These are phyloP conservation scores for Amphipyra berbera DNA, from an alignment of 2,888 invertebrate genomes.

Conservation along the genomic window DNA sequence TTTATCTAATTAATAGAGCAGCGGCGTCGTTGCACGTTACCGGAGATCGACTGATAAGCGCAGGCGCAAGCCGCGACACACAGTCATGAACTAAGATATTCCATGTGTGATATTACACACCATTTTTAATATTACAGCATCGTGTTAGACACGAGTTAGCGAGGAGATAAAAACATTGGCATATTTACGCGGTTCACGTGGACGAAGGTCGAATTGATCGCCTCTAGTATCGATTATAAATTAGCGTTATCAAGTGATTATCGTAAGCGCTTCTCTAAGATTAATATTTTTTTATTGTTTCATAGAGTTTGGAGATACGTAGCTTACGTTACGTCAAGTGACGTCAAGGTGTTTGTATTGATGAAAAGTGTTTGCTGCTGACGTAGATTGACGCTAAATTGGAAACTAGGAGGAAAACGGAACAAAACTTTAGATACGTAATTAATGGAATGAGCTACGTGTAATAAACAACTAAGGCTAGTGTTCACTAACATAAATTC, in stretches of 20 bases:
- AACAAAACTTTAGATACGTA: not conserved
- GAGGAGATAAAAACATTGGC: constrained; percentile 61
- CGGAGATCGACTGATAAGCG: constrained; percentile 83
- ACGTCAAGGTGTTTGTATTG: constrained; percentile 39
- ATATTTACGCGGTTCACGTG: constrained; percentile 55
- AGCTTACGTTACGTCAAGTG: constrained; percentile 35
- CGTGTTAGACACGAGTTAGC: constrained; percentile 59
- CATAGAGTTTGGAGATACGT: constrained; percentile 24
- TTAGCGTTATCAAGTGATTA: constrained; percentile 52
- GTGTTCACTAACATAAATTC: no score
- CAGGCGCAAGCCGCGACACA: constrained; percentile 69
- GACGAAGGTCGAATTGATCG: constrained; percentile 50
- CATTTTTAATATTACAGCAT: constrained; percentile 60
- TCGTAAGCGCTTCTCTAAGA: constrained; percentile 45
- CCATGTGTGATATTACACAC: constrained; percentile 57
- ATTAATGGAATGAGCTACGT: not conserved
- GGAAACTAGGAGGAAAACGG: not conserved
- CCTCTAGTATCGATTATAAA: constrained; percentile 46
- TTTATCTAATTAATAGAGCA: constrained; percentile 54
- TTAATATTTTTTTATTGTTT: constrained; percentile 54
- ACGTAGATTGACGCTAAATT: constrained; percentile 4
- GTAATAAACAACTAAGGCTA: no score
- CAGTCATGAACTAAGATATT: constrained; percentile 63
- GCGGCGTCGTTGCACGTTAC: constrained; percentile 57
- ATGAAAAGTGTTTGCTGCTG: constrained; percentile 3